Percentiles rank a stretch among this genome's conserved stretches.
Conservation (phyloP, 2,113 vertebrate species). For the Myiagra hebetior region DNA sequence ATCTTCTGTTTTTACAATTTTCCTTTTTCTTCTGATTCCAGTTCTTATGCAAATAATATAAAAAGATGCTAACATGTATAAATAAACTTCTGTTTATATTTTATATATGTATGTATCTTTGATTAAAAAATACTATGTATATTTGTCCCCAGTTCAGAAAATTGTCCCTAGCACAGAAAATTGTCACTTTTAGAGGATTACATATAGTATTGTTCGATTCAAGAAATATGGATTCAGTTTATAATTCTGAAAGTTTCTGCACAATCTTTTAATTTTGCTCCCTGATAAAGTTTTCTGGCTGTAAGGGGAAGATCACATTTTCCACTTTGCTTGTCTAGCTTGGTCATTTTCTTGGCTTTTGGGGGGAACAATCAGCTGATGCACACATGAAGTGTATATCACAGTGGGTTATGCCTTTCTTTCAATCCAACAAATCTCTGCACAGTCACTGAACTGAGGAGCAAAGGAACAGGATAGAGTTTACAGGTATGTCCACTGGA, state of each 20-base stretch:
- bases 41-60: not conserved
- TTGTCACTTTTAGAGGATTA: not conserved
- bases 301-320: not conserved
- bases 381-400: rapidly evolving
- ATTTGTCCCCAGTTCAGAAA: not conserved
- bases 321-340: not conserved
- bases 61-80: not conserved
- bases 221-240: not conserved
- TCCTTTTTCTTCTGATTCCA: not conserved
- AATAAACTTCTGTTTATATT: not conserved
- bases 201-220: not conserved
- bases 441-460: not conserved
- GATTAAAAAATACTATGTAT: not conserved
- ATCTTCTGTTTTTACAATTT: not conserved
- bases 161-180: not conserved
- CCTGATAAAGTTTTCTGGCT: not conserved
- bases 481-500: not conserved
- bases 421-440: not conserved
- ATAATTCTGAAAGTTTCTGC: not conserved
- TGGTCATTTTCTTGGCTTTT: not conserved
- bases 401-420: not conserved
- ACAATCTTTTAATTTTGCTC: not conserved
- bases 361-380: not conserved
- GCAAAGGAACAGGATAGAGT: not conserved
- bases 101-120: not conserved